Conservation (phyloP, 2,888 invertebrate species). For the Malachius bipustulatus region DNA sequence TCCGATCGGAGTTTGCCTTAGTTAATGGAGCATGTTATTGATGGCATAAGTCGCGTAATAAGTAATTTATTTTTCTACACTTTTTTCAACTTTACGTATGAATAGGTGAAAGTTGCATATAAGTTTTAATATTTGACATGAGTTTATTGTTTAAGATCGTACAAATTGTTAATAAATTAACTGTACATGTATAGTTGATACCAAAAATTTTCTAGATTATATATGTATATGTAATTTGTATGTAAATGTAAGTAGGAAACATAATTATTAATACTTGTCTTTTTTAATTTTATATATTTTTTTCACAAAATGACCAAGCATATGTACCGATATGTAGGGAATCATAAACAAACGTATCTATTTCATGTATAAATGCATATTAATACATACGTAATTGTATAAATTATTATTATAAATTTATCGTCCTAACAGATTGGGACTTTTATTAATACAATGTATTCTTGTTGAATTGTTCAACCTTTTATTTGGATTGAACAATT, state of each 20-base stretch:
- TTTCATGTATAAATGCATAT: constrained; percentile 27
- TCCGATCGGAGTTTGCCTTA: too few relatives aligned
- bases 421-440: constrained; percentile 17
- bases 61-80: too few relatives aligned
- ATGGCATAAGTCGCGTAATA: too few relatives aligned
- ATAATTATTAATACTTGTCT: constrained; percentile 17
- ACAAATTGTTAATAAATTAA: constrained; percentile 15
- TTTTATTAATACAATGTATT: constrained; percentile 24
- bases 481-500: constrained; percentile 21
- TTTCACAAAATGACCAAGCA: constrained; percentile 24
- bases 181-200: constrained; percentile 17
- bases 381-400: constrained; percentile 28
- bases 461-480: constrained; percentile 25
- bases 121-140: too few relatives aligned
- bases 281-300: constrained; percentile 24
- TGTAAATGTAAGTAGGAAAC: constrained; percentile 15
- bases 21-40: too few relatives aligned
- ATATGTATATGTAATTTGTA: constrained; percentile 16
- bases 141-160: constrained; percentile 14
- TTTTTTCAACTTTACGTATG: too few relatives aligned
- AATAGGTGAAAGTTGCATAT: too few relatives aligned
- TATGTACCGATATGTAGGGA: constrained; percentile 21
- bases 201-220: constrained; percentile 15
- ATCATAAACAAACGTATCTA: constrained; percentile 24
- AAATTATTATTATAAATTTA: constrained; percentile 19